phyloP scores from a whole-genome alignment of 2,113 vertebrate genomes.

The Cygnus buccinator region DNA sequence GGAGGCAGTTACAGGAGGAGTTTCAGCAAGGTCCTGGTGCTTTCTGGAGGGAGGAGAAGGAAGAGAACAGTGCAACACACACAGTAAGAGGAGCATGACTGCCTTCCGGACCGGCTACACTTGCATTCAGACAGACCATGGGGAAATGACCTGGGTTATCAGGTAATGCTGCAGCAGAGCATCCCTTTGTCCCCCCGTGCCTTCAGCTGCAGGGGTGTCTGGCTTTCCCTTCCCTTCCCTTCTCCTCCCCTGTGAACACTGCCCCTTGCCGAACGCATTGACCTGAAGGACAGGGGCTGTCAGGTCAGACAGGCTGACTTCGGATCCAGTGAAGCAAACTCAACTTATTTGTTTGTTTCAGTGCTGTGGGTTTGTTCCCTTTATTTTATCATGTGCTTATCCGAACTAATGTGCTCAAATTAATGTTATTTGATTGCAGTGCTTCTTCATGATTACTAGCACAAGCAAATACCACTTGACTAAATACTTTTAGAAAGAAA shows the following conservation, averaged over 20 bases:
- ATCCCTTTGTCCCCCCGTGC: background rate
- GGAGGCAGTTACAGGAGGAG: rapidly evolving
- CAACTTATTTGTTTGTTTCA: too few relatives aligned
- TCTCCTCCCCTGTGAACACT: too few relatives aligned
- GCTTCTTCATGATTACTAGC: background rate
- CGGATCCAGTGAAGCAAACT: background rate
- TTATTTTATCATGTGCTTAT: background rate
- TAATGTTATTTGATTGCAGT: too few relatives aligned
- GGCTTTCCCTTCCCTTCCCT: background rate
- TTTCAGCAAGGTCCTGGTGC: background rate
- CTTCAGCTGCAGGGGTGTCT: rapidly evolving
- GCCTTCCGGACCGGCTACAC: rapidly evolving
- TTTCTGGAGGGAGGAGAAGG: background rate
- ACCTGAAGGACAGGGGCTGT: background rate
- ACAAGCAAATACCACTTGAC: background rate
- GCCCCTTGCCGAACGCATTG: rapidly evolving
- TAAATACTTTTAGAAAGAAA: background rate
- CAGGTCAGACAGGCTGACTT: background rate
- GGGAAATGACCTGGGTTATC: rapidly evolving
- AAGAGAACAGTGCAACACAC: too few relatives aligned
- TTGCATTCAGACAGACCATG: background rate
- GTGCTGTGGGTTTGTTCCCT: background rate
- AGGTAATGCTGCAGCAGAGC: too few relatives aligned
- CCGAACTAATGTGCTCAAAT: background rate
- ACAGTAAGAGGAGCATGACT: rapidly evolving